Evolutionary conservation across 2,113 vertebrate species (phyloP).

Genomic region (Mustela lutreola): DNA sequence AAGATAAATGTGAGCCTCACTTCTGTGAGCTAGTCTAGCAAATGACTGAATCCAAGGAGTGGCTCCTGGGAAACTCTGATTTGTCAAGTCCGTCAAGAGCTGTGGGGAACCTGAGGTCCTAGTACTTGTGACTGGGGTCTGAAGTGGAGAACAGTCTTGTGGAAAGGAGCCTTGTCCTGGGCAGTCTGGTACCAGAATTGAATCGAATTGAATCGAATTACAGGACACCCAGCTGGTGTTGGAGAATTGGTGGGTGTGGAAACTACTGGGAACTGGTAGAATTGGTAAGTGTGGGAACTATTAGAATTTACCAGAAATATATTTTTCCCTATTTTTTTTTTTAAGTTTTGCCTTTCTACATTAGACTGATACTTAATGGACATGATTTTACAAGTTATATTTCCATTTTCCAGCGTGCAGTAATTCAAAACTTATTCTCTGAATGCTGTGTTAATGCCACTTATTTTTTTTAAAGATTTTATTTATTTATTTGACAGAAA

Average conservation of each 20-base stretch:
- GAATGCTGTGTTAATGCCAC: background rate
- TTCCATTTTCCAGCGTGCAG: background rate
- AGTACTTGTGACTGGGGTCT: background rate
- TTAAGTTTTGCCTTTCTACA: background rate
- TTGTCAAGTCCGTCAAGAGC: background rate
- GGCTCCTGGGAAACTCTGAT: background rate
- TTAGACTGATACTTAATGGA: background rate
- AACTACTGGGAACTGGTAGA: background rate
- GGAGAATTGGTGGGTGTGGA: background rate
- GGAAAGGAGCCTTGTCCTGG: background rate
- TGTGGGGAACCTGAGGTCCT: background rate
- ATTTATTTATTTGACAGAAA: too few species aligned
- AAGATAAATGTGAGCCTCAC: background rate
- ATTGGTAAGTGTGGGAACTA: background rate
- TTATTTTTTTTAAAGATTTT: background rate
- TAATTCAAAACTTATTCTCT: background rate
- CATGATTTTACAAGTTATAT: background rate
- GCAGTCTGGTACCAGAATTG: background rate
- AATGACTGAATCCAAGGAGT: background rate
- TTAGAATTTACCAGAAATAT: background rate
- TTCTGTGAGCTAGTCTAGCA: background rate
- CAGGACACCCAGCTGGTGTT: background rate
- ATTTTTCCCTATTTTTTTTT: constrained; percentile 9
- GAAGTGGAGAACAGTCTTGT: background rate
- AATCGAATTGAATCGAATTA: background rate